These are phyloP conservation scores for Drosophila kikkawai DNA, from an alignment of 1,140 invertebrate genomes.

Conservation along the genomic window DNA sequence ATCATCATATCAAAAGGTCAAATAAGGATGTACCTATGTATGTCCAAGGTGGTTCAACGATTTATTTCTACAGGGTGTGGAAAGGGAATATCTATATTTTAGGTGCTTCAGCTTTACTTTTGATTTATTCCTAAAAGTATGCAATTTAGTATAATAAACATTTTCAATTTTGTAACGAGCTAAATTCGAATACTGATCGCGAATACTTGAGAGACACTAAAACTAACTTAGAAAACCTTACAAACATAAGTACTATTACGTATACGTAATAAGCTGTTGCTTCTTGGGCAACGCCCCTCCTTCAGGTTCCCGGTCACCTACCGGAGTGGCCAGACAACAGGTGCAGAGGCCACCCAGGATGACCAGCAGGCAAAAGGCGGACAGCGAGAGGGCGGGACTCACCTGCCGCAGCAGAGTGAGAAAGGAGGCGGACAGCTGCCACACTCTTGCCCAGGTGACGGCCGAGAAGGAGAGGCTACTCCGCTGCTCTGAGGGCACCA, in stretches of 20 bases:
- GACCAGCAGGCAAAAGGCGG: conserved; percentile 67
- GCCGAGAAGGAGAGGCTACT: conserved; percentile 69
- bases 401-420: conserved; percentile 72
- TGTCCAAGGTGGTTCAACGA: no score
- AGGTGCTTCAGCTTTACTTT: background rate
- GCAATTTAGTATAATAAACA: conserved; percentile 3
- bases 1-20: no score
- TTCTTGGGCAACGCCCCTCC: background rate
- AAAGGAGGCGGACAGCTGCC: conserved; percentile 79
- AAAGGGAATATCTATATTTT: no score
- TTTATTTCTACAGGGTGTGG: no score
- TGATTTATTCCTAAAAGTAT: conserved; percentile 25
- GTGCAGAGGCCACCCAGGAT: conserved; percentile 75
- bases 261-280: conserved; percentile 15
- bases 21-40: no score
- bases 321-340: conserved; percentile 59
- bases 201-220: conserved; percentile 45
- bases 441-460: conserved; percentile 73
- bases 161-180: background rate
- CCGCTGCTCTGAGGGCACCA: conserved; percentile 61
- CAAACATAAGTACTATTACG: conserved; percentile 2
- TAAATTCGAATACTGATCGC: conserved; percentile 47
- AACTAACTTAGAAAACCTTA: conserved; percentile 6
- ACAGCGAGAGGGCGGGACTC: conserved; percentile 70
- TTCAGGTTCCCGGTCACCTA: background rate